Evolutionary conservation across 2,113 vertebrate species (phyloP), one percentile per base, ranked within the genome.

Genomic region (Heliornis fulica): DNA sequence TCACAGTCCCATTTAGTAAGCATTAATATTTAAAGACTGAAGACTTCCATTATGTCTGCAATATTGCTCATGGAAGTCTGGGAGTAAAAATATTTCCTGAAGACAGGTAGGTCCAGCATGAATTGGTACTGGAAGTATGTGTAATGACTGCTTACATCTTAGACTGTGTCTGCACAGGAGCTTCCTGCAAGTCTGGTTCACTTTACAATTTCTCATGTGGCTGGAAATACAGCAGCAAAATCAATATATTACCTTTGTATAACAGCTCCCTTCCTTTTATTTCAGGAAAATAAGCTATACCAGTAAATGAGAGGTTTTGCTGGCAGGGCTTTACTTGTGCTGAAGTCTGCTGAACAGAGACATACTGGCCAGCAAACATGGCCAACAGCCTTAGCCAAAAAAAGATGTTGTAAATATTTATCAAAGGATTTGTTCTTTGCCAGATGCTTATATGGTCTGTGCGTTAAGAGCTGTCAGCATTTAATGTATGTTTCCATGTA

Each of bases 141-240:
- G 9, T 61, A 70, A 83, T 11, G 10, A 18, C 36, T 91, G 14
- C 20, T 32, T 43, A 5, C 3, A 38, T 43, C 29, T 79, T 51
- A 60, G 60, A 71, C 5, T 0, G 0, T 29, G 8, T 48, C 36
- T 76, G 45, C 40, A 50, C 18, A 61, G 32, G 21, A 79, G 7
- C 23, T 72, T 87, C 28, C 15, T 40, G 3, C 29, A 14, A 40
- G 48, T 40, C 38, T 51, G 7, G 6, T 71, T 75, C 32, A 51
- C 41, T 71, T 89, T 20, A 46, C 8, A 64, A 17, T 68, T 89
- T 79, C 32, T 46, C 84, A 78, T 17, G 29, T 75, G 32, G 14
- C 20, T 84, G 43, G 51, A 89, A 94, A 89, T 60, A 87, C 7
- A n/a, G 43, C 83, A 77, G 53, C 26, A 92, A 93, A 90, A 92